Evolutionary conservation across 30 jellyfish, hydroid and myxozoan genomes (phyloP).

Genomic region (Chrysaora quinquecirrha): DNA sequence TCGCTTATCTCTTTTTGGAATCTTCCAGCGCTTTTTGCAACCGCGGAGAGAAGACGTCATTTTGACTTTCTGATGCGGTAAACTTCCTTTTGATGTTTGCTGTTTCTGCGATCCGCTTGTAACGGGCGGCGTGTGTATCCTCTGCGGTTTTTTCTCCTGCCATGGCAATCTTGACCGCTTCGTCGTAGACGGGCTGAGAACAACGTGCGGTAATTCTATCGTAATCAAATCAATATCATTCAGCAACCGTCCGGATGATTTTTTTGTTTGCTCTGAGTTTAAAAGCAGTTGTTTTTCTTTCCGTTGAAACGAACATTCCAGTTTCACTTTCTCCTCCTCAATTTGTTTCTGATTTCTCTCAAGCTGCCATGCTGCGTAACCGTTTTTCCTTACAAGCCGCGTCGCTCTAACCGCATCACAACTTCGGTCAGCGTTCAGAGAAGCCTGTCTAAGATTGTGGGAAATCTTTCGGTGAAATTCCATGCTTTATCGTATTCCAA

Average conservation of each 20-base stretch:
- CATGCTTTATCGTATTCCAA: no score
- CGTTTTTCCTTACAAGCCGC: constrained; percentile 33
- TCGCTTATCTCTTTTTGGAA: constrained; percentile 27
- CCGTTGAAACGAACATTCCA: constrained; percentile 11
- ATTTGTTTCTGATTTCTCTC: constrained; percentile 21
- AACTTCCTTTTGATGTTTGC: background rate
- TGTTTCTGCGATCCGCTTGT: background rate
- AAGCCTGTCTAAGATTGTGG: no score
- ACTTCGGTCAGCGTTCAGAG: background rate
- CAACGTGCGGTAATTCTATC: constrained; percentile 35
- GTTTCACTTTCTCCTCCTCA: constrained; percentile 21
- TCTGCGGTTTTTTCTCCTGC: no score
- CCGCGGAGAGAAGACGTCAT: no score
- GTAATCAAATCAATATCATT: background rate
- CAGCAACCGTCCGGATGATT: constrained; percentile 34
- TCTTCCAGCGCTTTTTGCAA: constrained; percentile 48
- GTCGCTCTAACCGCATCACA: constrained; percentile 5
- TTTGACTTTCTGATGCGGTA: no score
- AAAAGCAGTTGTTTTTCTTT: constrained; percentile 13
- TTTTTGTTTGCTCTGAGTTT: constrained; percentile 22
- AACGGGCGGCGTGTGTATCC: background rate
- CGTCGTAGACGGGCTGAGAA: constrained; percentile 38
- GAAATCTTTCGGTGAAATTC: no score
- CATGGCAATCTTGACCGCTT: constrained; percentile 46
- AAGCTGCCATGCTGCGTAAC: constrained; percentile 43